phyloP scores from a whole-genome alignment of 1,140 invertebrate genomes.

The Papilio dardanus region DNA sequence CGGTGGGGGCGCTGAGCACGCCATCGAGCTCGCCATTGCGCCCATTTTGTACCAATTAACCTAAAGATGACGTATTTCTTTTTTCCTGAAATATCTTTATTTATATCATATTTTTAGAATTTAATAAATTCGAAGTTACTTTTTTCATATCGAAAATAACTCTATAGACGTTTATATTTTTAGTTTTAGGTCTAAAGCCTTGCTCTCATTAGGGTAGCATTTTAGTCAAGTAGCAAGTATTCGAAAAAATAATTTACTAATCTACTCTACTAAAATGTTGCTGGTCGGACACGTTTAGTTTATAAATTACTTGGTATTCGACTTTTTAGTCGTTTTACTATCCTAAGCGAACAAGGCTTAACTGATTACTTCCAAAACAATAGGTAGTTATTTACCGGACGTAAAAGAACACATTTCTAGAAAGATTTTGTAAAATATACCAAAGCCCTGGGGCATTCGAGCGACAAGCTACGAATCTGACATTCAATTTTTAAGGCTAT shows the following conservation, averaged over 20 bases:
- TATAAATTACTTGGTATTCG: too few species aligned
- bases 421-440: neutral
- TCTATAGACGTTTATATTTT: too few species aligned
- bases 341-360: too few species aligned
- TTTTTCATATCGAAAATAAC: neutral
- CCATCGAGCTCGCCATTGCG: constrained; percentile 19
- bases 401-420: neutral
- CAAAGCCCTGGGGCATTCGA: neutral
- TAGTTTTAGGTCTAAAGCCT: too few species aligned
- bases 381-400: neutral
- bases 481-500: constrained; percentile 2
- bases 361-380: neutral
- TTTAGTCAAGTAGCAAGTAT: too few species aligned
- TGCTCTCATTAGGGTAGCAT: too few species aligned
- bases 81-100: neutral
- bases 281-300: too few species aligned
- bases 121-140: neutral
- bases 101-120: constrained; percentile 4
- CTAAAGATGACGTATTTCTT: constrained; percentile 7
- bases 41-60: constrained; percentile 19
- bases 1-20: constrained; percentile 8
- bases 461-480: constrained; percentile 4
- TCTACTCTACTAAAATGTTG: too few species aligned
- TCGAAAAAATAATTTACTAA: too few species aligned
- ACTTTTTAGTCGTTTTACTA: too few species aligned